Conservation (phyloP, 92 coral and sea anemone genomes). For the Siderastrea radians region DNA sequence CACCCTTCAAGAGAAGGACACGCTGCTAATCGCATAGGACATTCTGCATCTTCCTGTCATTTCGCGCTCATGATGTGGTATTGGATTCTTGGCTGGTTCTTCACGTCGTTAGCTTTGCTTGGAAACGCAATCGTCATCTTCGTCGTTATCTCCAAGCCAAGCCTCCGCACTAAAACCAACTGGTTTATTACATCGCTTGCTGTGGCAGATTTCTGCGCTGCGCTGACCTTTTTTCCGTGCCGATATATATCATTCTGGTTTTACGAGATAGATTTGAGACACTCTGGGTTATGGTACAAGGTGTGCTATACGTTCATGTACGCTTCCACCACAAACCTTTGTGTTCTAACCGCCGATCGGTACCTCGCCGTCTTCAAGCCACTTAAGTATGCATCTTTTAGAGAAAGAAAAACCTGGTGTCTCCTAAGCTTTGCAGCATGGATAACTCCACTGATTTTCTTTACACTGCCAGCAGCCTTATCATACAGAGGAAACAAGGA, state of each 20-base stretch:
- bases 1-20: background rate
- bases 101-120: conserved; percentile 12
- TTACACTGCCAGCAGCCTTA: conserved; percentile 17
- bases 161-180: conserved; percentile 27
- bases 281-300: conserved; percentile 12
- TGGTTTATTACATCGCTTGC: conserved; percentile 25
- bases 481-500: conserved; percentile 3
- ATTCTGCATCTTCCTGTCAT: background rate
- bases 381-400: conserved; percentile 15
- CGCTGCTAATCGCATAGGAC: background rate
- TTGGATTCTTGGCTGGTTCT: conserved; percentile 31
- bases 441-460: conserved; percentile 17
- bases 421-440: conserved; percentile 4
- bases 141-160: conserved; percentile 9
- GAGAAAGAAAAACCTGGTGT: background rate
- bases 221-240: conserved; percentile 1
- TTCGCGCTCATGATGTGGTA: background rate
- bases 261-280: background rate
- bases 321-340: conserved; percentile 19
- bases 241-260: background rate
- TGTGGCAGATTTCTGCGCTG: conserved; percentile 17
- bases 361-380: conserved; percentile 28
- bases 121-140: conserved; percentile 26
- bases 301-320: conserved; percentile 8
- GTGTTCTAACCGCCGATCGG: conserved; percentile 28